Evolutionary conservation across 2,113 vertebrate genomes (phyloP), one percentile per base, ranked within the genome.

Genomic region (Platichthys stellatus): DNA sequence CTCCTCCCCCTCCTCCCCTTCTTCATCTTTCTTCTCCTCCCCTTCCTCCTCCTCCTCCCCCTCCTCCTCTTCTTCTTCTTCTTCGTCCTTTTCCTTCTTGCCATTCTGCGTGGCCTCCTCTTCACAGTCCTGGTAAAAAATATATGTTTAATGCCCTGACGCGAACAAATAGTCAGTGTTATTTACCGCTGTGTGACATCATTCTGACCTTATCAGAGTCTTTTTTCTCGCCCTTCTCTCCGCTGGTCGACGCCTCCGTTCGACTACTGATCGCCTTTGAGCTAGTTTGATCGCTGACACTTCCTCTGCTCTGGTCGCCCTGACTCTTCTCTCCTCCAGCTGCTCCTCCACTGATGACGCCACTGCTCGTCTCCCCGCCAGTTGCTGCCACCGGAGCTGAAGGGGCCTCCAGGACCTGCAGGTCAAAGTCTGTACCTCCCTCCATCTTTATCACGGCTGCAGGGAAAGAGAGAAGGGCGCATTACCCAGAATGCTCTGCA

Each of bases 381-480:
- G 0, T 24, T 72, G 93, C 92, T 54, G 86, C 95, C 0, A 26
- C 60, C 3, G 79, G n/a, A 9, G 70, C 78, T 0, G 49, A 11
- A 0, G 90, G 90, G 23, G 93, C 93, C 67, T 98, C 97, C 49
- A 98, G 89, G 57, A 97, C 96, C 28, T 96, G 96, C 59, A 98
- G 90, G 71, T 98, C 97, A 0, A 95, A 88, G 71, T 98, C 96
- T 0, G 94, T 95, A 0, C 96, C 97, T 17, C 96, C 96, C 86
- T 98, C 97, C 96, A 98, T 98, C 91, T 97, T 97, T 86, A 98
- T 98, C 3, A 98, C 96, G 0, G 96, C 97, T 97, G 80, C 57
- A 69, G 58, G 54, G 24, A 62, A 1, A 71, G 4, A 56, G 28
- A 74, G 1, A 65, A 6, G 18, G 64, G 54, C 20, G 0, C 43